Percentiles rank a stretch among this genome's conserved stretches.
phyloP scores from a whole-genome alignment of 1,140 invertebrate genomes.

The Brachionus rotundiformis region DNA sequence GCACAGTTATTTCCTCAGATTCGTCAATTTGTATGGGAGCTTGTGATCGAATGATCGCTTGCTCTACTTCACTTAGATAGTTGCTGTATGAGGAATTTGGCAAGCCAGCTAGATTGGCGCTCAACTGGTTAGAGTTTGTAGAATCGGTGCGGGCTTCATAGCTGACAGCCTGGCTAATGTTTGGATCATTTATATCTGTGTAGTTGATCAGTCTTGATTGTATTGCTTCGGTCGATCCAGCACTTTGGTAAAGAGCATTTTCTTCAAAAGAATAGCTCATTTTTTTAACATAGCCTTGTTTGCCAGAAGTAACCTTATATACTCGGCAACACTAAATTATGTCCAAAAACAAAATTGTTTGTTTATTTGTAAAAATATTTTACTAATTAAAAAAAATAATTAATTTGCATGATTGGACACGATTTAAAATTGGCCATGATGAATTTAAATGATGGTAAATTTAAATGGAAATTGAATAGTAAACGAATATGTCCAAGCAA shows the following conservation, averaged over 20 bases:
- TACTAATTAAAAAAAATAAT: not conserved
- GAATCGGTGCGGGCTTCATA: too few relatives aligned
- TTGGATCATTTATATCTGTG: not conserved
- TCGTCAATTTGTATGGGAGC: constrained; percentile 24
- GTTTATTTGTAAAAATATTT: constrained; percentile 2
- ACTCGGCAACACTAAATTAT: not conserved
- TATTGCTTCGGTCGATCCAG: too few relatives aligned
- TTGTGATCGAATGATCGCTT: constrained; percentile 29
- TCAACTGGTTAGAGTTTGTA: not conserved
- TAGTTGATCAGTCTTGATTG: not conserved
- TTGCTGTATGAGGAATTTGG: not conserved
- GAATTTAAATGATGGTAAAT: too few relatives aligned
- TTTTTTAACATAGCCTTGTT: not conserved
- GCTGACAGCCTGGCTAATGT: too few relatives aligned
- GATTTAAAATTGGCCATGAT: not conserved
- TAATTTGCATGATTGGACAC: not conserved
- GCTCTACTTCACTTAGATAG: constrained; percentile 37
- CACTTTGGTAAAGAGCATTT: not conserved
- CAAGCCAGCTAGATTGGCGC: too few relatives aligned
- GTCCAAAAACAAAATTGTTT: constrained; percentile 19
- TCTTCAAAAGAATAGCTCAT: not conserved
- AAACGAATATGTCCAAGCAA: too few relatives aligned
- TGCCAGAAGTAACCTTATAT: not conserved
- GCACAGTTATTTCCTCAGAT: constrained; percentile 32
- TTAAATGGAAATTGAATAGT: too few relatives aligned